Conservation (phyloP, 2,113 vertebrate species). For the Clinocottus analis region DNA sequence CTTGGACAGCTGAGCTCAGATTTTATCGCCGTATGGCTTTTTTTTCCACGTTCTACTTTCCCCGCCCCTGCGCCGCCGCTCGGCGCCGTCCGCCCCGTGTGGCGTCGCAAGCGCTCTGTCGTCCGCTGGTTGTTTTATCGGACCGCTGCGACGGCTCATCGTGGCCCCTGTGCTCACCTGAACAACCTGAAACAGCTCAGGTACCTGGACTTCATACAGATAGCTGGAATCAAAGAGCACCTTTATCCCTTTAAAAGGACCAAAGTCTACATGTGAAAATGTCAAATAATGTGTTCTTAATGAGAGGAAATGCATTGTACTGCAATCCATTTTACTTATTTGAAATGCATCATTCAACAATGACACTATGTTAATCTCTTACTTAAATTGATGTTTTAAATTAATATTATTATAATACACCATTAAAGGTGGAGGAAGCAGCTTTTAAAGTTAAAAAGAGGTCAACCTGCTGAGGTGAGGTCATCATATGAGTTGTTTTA, state of each 20-base stretch:
- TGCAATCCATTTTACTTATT: neutral
- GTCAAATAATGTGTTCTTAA: neutral
- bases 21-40: conserved; percentile 72
- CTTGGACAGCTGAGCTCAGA: conserved; percentile 77
- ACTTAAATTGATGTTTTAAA: neutral
- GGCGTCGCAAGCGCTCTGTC: conserved; percentile 49
- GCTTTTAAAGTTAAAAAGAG: conserved; percentile 2
- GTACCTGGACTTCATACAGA: conserved; percentile 12
- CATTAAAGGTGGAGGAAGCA: neutral
- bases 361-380: neutral
- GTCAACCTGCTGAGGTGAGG: conserved; percentile 12
- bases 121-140: conserved; percentile 65
- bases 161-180: conserved; percentile 52
- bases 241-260: conserved; percentile 2
- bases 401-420: neutral
- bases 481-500: neutral
- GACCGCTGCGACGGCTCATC: conserved; percentile 38
- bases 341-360: neutral
- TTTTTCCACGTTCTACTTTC: conserved; percentile 65
- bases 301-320: too few relatives aligned
- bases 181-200: conserved; percentile 49
- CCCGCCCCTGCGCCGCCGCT: conserved; percentile 48
- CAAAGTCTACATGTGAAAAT: neutral
- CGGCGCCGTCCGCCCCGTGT: conserved; percentile 55
- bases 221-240: neutral